These are phyloP conservation scores for Balaenoptera acutorostrata DNA, from an alignment of 2,113 vertebrate species.

Conservation along the genomic window DNA sequence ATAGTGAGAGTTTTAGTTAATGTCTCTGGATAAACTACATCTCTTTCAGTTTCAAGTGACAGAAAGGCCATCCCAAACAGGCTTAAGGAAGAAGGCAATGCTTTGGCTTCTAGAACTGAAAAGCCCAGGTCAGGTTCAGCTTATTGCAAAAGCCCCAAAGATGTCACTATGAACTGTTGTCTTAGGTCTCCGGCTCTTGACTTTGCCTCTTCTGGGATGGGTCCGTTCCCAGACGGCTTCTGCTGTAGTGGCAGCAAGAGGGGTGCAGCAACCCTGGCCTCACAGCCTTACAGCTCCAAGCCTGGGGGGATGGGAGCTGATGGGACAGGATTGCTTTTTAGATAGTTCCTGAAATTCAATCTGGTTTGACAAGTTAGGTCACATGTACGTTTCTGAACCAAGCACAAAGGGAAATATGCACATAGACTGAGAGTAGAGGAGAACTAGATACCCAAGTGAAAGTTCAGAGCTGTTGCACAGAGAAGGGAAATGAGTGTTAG, in stretches of 20 bases:
- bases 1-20: not conserved
- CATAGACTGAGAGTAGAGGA: not conserved
- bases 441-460: not conserved
- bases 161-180: not conserved
- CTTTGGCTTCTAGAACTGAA: not conserved
- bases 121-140: not conserved
- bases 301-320: rapidly evolving
- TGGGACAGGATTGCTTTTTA: not conserved
- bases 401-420: rapidly evolving
- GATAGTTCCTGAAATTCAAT: not conserved
- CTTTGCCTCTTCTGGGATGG: not conserved
- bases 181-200: not conserved
- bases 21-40: not conserved
- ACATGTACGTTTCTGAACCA: not conserved
- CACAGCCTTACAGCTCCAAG: not conserved
- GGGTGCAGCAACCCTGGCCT: not conserved
- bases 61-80: not conserved
- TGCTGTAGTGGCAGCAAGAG: not conserved
- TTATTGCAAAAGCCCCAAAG: not conserved
- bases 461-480: not conserved
- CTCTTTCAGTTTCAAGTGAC: not conserved
- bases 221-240: not conserved
- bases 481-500: not conserved
- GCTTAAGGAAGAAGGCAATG: not conserved
- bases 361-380: not conserved